phyloP scores from a whole-genome alignment of 2,888 invertebrate genomes.

The Polymixis flavicincta region DNA sequence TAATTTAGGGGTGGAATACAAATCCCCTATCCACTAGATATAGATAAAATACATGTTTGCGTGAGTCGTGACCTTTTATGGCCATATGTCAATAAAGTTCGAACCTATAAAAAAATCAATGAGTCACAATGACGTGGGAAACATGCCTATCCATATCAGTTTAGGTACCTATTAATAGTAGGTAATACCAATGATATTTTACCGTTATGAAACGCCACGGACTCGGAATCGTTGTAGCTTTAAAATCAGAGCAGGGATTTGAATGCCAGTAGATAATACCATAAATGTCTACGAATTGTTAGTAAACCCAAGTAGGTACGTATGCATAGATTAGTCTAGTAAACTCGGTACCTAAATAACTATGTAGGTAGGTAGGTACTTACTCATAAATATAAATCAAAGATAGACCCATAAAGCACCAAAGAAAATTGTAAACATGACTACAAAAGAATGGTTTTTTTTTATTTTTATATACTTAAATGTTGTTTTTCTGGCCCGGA shows the following conservation, averaged over 20 bases:
- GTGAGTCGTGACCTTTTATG: slow-evolving; percentile 51
- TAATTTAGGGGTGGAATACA: slow-evolving; percentile 15
- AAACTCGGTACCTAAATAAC: background rate
- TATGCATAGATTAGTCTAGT: background rate
- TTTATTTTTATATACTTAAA: too few species aligned
- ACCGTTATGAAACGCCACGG: slow-evolving; percentile 27
- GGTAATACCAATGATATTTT: slow-evolving; percentile 4
- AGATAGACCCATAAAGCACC: background rate
- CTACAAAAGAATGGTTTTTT: too few species aligned
- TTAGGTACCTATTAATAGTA: too few species aligned
- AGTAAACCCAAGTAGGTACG: background rate
- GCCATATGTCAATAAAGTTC: slow-evolving; percentile 27
- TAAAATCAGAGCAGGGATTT: background rate
- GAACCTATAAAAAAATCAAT: slow-evolving; percentile 49
- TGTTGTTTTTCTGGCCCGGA: too few species aligned
- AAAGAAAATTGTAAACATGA: too few species aligned
- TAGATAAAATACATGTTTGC: slow-evolving; percentile 47
- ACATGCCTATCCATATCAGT: background rate
- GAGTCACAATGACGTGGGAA: slow-evolving; percentile 18
- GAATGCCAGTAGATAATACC: background rate
- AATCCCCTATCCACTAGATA: slow-evolving; percentile 18
- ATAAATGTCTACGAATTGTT: background rate
- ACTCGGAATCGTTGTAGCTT: background rate
- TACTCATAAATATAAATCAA: too few species aligned
- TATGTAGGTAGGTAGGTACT: too few species aligned